Conservation (phyloP, 2,113 vertebrate genomes). For the Sporophila hypoxantha region DNA sequence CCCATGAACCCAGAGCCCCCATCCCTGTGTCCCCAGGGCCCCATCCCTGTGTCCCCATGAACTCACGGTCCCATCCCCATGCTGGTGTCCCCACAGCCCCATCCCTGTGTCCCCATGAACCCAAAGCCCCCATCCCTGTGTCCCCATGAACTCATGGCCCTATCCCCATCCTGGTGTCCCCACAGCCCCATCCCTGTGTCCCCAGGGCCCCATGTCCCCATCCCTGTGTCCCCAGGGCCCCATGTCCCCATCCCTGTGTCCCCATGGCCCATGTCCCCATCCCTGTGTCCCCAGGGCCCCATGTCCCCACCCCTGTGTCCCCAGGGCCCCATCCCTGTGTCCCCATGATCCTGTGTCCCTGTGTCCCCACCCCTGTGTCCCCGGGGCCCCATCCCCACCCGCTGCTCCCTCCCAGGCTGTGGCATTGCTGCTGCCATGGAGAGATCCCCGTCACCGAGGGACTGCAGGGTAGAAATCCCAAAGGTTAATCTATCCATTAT, state of each 20-base stretch:
- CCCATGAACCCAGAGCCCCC: neutral
- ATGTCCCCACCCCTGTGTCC: neutral
- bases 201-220: too few species aligned
- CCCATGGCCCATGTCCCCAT: too few species aligned
- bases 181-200: neutral
- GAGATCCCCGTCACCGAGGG: conserved; percentile 11
- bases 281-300: neutral
- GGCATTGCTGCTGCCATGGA: neutral
- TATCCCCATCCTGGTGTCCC: too few species aligned
- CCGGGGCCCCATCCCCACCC: accelerated
- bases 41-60: neutral
- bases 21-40: neutral
- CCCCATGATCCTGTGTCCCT: neutral
- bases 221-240: neutral
- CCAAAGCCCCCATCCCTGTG: neutral
- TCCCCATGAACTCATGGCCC: too few species aligned
- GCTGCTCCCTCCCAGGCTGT: accelerated
- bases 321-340: neutral
- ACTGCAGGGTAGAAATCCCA: conserved; percentile 52
- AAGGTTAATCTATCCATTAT: conserved; percentile 72
- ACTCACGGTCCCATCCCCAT: too few species aligned
- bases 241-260: too few species aligned
- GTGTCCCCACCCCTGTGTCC: too few species aligned
- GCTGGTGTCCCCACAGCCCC: too few species aligned
- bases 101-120: neutral